These are phyloP conservation scores for Menura novaehollandiae DNA, from an alignment of 2,113 vertebrate genomes.

Conservation along the genomic window DNA sequence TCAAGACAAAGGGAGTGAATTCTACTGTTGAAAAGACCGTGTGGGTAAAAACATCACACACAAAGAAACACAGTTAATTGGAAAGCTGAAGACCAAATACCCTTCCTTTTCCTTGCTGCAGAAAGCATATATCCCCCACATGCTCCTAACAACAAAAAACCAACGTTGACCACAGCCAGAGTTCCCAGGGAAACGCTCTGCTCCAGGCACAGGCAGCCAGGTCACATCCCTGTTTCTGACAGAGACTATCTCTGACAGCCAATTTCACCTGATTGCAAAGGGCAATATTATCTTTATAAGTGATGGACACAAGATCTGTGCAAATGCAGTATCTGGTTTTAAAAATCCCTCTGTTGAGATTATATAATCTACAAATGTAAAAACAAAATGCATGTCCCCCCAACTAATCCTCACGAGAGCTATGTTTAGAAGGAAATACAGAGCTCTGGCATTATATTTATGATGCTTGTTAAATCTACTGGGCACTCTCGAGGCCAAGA, in stretches of 20 bases:
- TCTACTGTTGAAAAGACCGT: neutral
- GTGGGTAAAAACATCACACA: neutral
- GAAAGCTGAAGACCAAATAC: neutral
- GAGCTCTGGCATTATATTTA: neutral
- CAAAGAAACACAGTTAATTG: neutral
- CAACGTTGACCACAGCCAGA: accelerated
- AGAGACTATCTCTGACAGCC: neutral
- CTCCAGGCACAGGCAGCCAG: neutral
- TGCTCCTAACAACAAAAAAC: neutral
- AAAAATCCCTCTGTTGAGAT: neutral
- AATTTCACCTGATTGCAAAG: neutral
- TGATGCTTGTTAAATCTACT: neutral
- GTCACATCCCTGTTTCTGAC: neutral
- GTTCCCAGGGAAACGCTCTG: neutral
- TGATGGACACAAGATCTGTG: neutral
- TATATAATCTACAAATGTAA: neutral
- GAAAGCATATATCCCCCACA: neutral
- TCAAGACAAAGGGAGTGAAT: neutral
- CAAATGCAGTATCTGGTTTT: neutral
- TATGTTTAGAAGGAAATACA: neutral
- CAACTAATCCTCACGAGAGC: neutral
- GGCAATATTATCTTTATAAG: neutral
- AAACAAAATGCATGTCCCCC: neutral
- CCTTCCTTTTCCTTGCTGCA: neutral
- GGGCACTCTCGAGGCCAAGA: neutral